Base-by-base conservation (phyloP, 2,888 invertebrate species). In the Phalangium opilio region DNA sequence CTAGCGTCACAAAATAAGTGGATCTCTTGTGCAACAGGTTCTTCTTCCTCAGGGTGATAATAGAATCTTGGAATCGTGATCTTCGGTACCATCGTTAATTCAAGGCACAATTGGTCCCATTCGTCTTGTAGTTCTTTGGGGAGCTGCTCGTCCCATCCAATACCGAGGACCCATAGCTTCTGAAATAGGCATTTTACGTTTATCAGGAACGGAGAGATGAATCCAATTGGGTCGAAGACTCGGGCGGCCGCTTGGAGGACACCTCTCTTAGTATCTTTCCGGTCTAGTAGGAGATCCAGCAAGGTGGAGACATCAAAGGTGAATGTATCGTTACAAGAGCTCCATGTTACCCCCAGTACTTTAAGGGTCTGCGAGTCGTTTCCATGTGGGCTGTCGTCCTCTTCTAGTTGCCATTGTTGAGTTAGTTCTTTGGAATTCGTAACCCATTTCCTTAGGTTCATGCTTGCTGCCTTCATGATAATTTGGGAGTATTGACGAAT, bases 201-300 rank as follows among this genome's bases (percentile, higher is more conserved):
- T 32, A 38, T 48, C n/a, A 36, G 36, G 36, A 3, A 15, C 36
- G n/a, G n/a, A n/a, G n/a, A n/a, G n/a, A n/a, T 14, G 10, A 55
- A 44, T 4, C 57, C 59, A 14, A 53, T 19, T n/a, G n/a, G n/a
- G n/a, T n/a, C n/a, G n/a, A n/a, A n/a, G n/a, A n/a, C n/a, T n/a
- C n/a, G 18, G 20, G n/a, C 19, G n/a, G 40, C 40, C 4, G 33
- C 15, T 38, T 39, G 43, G 39, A 47, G 12, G 15, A 43, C 20
- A 11, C n/a, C n/a, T 3, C 43, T 12, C 40, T 47, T 43, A 12
- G 43, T 33, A 10, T n/a, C n/a, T n/a, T n/a, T n/a, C n/a, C n/a
- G n/a, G n/a, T n/a, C n/a, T n/a, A n/a, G n/a, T n/a, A n/a, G n/a
- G n/a, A n/a, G n/a, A n/a, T n/a, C n/a, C n/a, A n/a, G n/a, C n/a